These are phyloP conservation scores for Azorinus chamasolen DNA, from an alignment of 2,888 invertebrate species.

Conservation along the genomic window DNA sequence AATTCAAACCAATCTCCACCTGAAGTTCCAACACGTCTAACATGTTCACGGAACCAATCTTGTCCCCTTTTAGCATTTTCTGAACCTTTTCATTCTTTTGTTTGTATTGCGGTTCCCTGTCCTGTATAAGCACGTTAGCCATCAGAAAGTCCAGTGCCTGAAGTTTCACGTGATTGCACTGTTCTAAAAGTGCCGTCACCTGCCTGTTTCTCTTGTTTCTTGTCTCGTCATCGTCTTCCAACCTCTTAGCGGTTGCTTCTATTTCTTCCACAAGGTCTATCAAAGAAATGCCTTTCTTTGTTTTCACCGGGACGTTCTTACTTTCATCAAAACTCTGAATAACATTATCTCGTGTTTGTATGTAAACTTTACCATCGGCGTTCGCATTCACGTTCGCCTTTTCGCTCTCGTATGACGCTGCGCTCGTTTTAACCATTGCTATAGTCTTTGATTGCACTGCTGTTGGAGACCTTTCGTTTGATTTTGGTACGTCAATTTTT, in stretches of 20 bases:
- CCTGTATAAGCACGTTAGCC: conserved; percentile 58
- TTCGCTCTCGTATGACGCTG: conserved; percentile 1
- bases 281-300: conserved; percentile 42
- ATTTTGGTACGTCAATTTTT: background rate
- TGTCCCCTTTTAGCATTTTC: conserved; percentile 62
- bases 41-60: conserved; percentile 54
- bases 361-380: conserved; percentile 46
- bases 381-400: conserved; percentile 31
- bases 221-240: conserved; percentile 38
- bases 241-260: conserved; percentile 42
- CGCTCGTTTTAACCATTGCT: background rate
- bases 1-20: conserved; percentile 57
- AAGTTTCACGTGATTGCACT: conserved; percentile 63
- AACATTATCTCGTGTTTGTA: conserved; percentile 52
- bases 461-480: background rate
- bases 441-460: background rate
- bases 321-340: conserved; percentile 53
- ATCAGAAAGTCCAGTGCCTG: conserved; percentile 60
- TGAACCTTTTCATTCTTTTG: conserved; percentile 57
- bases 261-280: conserved; percentile 63
- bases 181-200: conserved; percentile 49
- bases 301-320: conserved; percentile 11
- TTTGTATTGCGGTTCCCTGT: conserved; percentile 35
- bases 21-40: conserved; percentile 61
- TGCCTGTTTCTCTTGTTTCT: conserved; percentile 33